Percentiles rank a stretch among this genome's conserved stretches.
Conservation (phyloP, 2,113 vertebrate genomes). For the Eublepharis macularius region DNA sequence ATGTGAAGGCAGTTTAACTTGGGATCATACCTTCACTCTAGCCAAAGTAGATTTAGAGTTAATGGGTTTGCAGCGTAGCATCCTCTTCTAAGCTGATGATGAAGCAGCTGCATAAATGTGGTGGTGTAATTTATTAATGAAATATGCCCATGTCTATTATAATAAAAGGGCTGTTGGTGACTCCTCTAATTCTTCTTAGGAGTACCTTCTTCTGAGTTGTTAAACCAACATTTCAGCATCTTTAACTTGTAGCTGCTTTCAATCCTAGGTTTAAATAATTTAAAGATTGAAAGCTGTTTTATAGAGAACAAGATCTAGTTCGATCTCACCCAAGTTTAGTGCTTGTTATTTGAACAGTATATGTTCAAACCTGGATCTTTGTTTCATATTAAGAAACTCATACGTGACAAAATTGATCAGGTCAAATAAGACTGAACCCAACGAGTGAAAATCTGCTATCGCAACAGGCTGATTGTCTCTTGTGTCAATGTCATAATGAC, state of each 20-base stretch:
- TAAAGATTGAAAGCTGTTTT: conserved; percentile 24
- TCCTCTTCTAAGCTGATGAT: conserved; percentile 67
- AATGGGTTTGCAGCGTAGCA: conserved; percentile 65
- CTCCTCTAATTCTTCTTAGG: conserved; percentile 61
- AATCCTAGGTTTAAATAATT: conserved; percentile 41
- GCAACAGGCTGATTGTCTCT: background rate
- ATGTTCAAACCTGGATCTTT: too few species aligned
- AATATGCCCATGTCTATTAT: conserved; percentile 58
- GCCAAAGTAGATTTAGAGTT: conserved; percentile 69
- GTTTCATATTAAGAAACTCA: background rate
- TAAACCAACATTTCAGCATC: conserved; percentile 57
- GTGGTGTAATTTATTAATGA: conserved; percentile 66
- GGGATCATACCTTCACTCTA: conserved; percentile 52
- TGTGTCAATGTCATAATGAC: background rate
- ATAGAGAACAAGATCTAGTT: background rate
- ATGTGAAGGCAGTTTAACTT: conserved; percentile 54
- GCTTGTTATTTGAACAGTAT: conserved; percentile 7
- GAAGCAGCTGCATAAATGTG: conserved; percentile 61
- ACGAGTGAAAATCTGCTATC: background rate
- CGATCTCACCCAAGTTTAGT: conserved; percentile 22
- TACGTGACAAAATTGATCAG: conserved; percentile 19
- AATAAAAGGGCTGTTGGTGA: conserved; percentile 64
- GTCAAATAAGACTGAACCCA: background rate
- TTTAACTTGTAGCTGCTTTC: conserved; percentile 51
- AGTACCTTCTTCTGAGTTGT: conserved; percentile 59